Conservation (phyloP, 37 sponge, comb jelly and placozoan genomes). For the Aplysina aerophoba region DNA sequence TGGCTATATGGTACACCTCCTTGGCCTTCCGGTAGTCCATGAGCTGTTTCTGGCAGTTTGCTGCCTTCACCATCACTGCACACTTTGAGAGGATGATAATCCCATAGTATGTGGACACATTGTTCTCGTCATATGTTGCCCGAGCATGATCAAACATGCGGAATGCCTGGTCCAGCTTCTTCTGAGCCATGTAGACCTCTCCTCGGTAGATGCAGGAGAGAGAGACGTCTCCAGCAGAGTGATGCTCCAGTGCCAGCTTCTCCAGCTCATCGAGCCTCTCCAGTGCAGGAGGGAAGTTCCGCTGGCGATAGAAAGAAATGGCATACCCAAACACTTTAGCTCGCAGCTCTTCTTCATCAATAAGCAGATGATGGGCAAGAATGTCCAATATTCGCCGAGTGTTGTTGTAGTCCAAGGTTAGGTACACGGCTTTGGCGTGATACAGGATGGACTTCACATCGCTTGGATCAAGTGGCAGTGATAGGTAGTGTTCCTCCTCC, state of each 20-base stretch:
- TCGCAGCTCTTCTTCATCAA: constrained; percentile 9
- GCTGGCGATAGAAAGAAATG: constrained; percentile 32
- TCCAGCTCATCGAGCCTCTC: constrained; percentile 26
- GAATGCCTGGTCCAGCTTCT: constrained; percentile 35
- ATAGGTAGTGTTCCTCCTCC: background rate
- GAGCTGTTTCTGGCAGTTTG: constrained; percentile 8
- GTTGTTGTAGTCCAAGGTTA: background rate
- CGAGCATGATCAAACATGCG: constrained; percentile 40
- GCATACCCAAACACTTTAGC: constrained; percentile 36
- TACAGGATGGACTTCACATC: background rate
- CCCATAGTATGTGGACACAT: constrained; percentile 28
- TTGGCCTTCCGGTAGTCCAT: background rate
- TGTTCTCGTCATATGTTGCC: constrained; percentile 10
- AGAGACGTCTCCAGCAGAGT: constrained; percentile 35
- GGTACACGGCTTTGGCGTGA: constrained; percentile 31
- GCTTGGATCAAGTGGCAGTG: background rate
- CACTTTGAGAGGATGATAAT: constrained; percentile 43
- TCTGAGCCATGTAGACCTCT: constrained; percentile 36
- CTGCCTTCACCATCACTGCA: constrained; percentile 27
- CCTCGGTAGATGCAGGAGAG: constrained; percentile 65
- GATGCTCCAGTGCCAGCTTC: constrained; percentile 8
- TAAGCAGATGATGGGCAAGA: background rate
- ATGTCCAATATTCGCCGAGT: background rate
- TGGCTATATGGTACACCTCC: constrained; percentile 14
- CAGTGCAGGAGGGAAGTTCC: background rate